Evolutionary conservation across 2,797 vertebrate species (phyloP).

Genomic region (Pseudochirops corinnae): DNA sequence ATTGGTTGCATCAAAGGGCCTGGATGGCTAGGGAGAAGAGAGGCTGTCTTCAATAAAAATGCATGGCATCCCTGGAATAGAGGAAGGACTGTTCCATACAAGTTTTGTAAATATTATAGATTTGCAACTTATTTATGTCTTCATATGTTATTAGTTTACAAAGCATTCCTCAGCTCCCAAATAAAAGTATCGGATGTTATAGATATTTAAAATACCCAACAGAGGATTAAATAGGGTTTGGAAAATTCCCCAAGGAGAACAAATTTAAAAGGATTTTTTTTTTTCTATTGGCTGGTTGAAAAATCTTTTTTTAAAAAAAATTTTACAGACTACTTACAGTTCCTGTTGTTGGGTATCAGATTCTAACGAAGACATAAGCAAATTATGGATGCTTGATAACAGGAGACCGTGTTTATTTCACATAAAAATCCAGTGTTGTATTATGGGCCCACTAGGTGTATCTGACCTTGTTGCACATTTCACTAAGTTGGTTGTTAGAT

Average conservation of each 20-base stretch:
- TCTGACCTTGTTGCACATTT: slow-evolving; percentile 76
- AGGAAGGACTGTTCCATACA: slow-evolving; percentile 69
- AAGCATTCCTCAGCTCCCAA: slow-evolving; percentile 42
- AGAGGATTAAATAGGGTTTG: slow-evolving; percentile 63
- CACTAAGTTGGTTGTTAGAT: slow-evolving; percentile 76
- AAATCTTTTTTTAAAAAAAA: slow-evolving; percentile 75
- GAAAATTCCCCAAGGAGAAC: slow-evolving; percentile 62
- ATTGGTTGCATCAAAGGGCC: slow-evolving; percentile 89
- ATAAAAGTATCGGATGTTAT: slow-evolving; percentile 18
- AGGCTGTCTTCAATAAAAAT: slow-evolving; percentile 86
- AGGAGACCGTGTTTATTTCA: slow-evolving; percentile 78
- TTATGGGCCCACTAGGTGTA: slow-evolving; percentile 76
- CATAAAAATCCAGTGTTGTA: slow-evolving; percentile 76
- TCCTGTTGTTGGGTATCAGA: slow-evolving; percentile 78
- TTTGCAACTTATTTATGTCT: slow-evolving; percentile 45
- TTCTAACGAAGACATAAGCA: slow-evolving; percentile 77
- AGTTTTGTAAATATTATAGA: slow-evolving; percentile 18
- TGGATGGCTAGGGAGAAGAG: slow-evolving; percentile 82
- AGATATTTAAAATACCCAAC: slow-evolving; percentile 42
- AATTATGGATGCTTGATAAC: slow-evolving; percentile 71
- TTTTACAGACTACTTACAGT: slow-evolving; percentile 81
- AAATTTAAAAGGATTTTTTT: slow-evolving; percentile 77
- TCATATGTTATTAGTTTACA: neutral
- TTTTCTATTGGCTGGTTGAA: slow-evolving; percentile 76
- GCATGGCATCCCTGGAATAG: slow-evolving; percentile 70